These are phyloP conservation scores for Epistrophella euchroma DNA, from an alignment of 2,888 invertebrate genomes.

Conservation along the genomic window DNA sequence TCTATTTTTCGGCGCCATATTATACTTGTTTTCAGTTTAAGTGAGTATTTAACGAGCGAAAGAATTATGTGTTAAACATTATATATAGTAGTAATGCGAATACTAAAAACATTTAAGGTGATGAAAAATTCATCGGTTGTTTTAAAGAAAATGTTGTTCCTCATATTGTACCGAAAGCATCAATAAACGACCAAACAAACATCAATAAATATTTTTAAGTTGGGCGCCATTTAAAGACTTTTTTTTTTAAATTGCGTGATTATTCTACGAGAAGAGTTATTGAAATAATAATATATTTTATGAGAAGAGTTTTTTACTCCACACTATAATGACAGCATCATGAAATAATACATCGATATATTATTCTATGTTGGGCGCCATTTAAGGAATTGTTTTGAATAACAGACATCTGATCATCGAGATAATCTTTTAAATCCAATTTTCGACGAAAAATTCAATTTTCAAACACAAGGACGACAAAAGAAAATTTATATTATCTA, in stretches of 20 bases:
- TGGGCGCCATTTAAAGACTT: background rate
- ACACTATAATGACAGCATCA: background rate
- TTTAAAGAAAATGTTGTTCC: no score
- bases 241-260: background rate
- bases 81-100: no score
- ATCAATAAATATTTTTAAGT: no score
- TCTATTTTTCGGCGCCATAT: no score
- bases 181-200: no score
- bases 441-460: constrained; percentile 48
- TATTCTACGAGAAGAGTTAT: background rate
- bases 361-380: background rate
- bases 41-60: no score
- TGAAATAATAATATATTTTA: background rate
- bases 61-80: no score
- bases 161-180: no score
- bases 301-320: background rate
- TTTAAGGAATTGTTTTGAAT: constrained; percentile 38
- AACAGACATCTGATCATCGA: constrained; percentile 47
- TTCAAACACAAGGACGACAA: background rate
- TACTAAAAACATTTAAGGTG: no score
- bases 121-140: no score
- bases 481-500: background rate
- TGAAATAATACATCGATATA: background rate
- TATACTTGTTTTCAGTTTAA: no score
- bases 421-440: constrained; percentile 43